Percentiles rank a stretch among this genome's conserved stretches.
phyloP scores from a whole-genome alignment of 2,888 invertebrate species.

The Bedellia somnulentella region DNA sequence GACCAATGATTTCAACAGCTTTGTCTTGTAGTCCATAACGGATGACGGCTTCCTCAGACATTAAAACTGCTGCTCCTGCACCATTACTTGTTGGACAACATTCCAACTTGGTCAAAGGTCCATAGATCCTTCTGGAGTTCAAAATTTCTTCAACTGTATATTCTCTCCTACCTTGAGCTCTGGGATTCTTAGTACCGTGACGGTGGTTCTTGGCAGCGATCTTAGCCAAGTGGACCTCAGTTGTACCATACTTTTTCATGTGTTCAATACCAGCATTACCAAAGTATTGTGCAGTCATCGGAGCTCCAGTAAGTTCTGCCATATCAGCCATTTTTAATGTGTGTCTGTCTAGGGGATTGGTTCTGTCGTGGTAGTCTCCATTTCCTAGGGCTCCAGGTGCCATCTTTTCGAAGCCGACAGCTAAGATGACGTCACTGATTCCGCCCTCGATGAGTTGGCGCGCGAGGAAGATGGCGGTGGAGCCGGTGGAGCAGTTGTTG shows the following conservation, averaged over 20 bases:
- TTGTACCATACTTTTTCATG: constrained; percentile 94
- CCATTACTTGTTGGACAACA: constrained; percentile 99
- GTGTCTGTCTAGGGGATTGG: constrained; percentile 88
- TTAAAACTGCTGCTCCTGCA: constrained; percentile 90
- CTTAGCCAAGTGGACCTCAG: constrained; percentile 91
- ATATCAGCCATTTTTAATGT: constrained; percentile 82
- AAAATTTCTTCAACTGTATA: constrained; percentile 90
- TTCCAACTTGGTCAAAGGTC: constrained; percentile 92
- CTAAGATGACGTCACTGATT: constrained; percentile 83
- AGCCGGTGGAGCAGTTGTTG: constrained; percentile 97
- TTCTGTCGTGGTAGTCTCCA: constrained; percentile 76
- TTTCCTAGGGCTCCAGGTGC: constrained; percentile 83
- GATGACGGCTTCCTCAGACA: constrained; percentile 88
- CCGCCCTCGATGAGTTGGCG: constrained; percentile 93
- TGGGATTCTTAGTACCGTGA: constrained; percentile 95
- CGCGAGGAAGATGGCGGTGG: constrained; percentile 86
- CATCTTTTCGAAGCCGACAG: constrained; percentile 99
- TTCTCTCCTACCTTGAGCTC: constrained; percentile 92
- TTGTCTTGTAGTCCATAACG: constrained; percentile 74
- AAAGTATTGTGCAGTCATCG: constrained; percentile 93
- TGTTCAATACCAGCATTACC: constrained; percentile 96
- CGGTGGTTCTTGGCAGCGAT: constrained; percentile 98
- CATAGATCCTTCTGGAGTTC: constrained; percentile 85
- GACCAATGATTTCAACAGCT: constrained; percentile 94
- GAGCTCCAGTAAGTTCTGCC: constrained; percentile 78